A percentile compares a stretch with the other conserved stretches of the same genome.
phyloP scores from a whole-genome alignment of 2,888 invertebrate genomes.

The Clusia tigrina region DNA sequence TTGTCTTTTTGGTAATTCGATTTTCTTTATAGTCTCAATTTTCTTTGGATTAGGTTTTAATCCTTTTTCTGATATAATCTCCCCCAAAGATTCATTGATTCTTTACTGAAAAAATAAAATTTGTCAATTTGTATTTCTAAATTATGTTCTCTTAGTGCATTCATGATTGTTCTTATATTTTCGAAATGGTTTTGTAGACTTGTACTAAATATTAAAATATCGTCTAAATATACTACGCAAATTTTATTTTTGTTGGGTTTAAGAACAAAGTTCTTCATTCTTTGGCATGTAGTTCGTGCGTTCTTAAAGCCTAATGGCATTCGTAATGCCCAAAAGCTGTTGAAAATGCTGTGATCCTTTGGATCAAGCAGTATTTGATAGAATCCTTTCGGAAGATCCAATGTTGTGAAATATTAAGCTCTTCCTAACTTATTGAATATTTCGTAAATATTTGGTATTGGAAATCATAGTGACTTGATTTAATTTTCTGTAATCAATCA shows the following conservation, averaged over 20 bases:
- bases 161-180: too few species aligned
- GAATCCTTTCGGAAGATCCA: slow-evolving; percentile 40
- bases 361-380: slow-evolving; percentile 31
- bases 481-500: slow-evolving; percentile 30
- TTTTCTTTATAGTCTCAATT: slow-evolving; percentile 20
- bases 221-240: slow-evolving; percentile 21
- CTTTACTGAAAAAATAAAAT: too few species aligned
- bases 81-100: too few species aligned
- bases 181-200: slow-evolving; percentile 28
- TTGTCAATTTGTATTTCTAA: too few species aligned
- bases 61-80: too few species aligned
- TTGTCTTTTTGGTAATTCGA: slow-evolving; percentile 23
- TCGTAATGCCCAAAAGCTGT: slow-evolving; percentile 31
- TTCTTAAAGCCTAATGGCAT: slow-evolving; percentile 22
- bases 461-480: slow-evolving; percentile 32
- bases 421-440: slow-evolving; percentile 41
- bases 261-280: slow-evolving; percentile 21
- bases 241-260: slow-evolving; percentile 19
- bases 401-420: slow-evolving; percentile 37
- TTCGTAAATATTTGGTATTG: slow-evolving; percentile 35
- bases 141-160: too few species aligned
- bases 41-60: too few species aligned
- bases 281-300: slow-evolving; percentile 23
- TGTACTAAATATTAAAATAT: slow-evolving; percentile 34
- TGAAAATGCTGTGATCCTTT: slow-evolving; percentile 37